Conservation (phyloP, 2,888 invertebrate species). For the Taphrorychus bicolor region DNA sequence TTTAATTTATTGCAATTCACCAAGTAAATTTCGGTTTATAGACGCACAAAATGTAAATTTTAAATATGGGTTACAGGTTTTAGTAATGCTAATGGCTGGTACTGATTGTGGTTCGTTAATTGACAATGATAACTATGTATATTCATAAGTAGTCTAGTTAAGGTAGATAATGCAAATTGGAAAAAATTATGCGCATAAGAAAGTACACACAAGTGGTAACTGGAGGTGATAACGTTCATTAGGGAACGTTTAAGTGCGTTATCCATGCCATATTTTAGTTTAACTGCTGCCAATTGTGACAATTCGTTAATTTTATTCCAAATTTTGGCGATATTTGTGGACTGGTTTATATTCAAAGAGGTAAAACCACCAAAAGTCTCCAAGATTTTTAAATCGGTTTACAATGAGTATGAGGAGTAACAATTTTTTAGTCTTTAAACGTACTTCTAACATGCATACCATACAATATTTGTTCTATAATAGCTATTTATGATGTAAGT, state of each 20-base stretch:
- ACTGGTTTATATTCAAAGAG: too few relatives aligned
- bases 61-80: neutral
- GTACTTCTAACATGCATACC: too few relatives aligned
- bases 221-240: conserved; percentile 43
- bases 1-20: neutral
- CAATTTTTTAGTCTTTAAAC: too few relatives aligned
- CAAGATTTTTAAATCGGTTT: too few relatives aligned
- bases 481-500: too few relatives aligned
- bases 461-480: too few relatives aligned
- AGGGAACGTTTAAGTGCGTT: conserved; percentile 44
- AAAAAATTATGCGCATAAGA: conserved; percentile 42
- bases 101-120: conserved; percentile 25
- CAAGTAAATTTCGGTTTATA: neutral
- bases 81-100: conserved; percentile 14
- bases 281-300: conserved; percentile 1
- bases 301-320: neutral
- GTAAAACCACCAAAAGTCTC: too few relatives aligned
- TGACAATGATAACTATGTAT: conserved; percentile 34
- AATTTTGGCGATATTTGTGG: too few relatives aligned
- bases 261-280: conserved; percentile 31
- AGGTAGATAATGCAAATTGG: conserved; percentile 40
- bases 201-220: conserved; percentile 36
- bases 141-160: conserved; percentile 30
- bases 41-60: neutral
- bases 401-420: too few relatives aligned